phyloP scores from a whole-genome alignment of 1,140 invertebrate species.

The Pemphigus obesinymphae region DNA sequence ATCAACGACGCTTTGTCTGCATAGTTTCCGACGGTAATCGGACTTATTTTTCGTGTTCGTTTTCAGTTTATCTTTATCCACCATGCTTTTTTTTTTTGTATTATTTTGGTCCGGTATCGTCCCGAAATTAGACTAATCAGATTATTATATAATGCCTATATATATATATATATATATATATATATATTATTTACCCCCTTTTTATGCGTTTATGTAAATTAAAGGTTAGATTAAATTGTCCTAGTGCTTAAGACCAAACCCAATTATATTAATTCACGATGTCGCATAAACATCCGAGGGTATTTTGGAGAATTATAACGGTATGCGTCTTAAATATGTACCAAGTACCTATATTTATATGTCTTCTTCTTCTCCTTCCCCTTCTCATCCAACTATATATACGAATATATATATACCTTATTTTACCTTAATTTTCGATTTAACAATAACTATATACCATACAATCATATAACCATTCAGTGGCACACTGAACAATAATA shows the following conservation, averaged over 20 bases:
- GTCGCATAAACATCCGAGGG: not conserved
- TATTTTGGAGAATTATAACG: too few species aligned
- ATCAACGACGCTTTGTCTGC: conserved; percentile 2
- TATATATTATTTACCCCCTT: too few species aligned
- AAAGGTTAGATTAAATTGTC: not conserved
- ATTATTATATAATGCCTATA: not conserved
- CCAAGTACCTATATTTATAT: too few species aligned
- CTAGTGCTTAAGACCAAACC: not conserved
- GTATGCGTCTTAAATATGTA: too few species aligned
- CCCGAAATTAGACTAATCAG: not conserved
- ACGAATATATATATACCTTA: too few species aligned
- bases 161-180: too few species aligned
- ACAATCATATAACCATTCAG: too few species aligned
- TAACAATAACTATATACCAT: too few species aligned
- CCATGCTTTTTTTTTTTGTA: not conserved
- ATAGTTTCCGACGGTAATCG: not conserved
- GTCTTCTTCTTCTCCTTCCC: too few species aligned
- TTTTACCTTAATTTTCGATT: too few species aligned
- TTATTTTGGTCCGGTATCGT: not conserved
- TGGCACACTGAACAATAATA: too few species aligned
- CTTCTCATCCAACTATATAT: too few species aligned
- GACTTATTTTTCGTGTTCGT: conserved; percentile 11
- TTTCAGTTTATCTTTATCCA: not conserved
- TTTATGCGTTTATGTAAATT: not conserved
- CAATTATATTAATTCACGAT: not conserved